Base-by-base conservation (phyloP, 2,113 vertebrate genomes). In the Pluvianellus socialis region DNA sequence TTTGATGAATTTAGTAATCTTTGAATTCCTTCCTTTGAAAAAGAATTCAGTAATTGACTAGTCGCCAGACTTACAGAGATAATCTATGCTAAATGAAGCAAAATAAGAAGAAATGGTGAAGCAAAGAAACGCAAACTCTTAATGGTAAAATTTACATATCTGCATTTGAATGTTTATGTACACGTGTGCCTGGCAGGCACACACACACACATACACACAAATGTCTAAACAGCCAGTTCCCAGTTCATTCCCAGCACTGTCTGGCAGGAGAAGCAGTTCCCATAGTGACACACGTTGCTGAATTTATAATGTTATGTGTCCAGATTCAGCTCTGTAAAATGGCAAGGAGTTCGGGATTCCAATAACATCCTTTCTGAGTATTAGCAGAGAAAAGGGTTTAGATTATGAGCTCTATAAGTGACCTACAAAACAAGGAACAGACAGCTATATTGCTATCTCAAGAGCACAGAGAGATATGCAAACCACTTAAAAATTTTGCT, bases 251-350 rank as follows among this genome's bases (percentile, higher is more conserved):
- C 44, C 44, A 86, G 8, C 5, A 0, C 40, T 79, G 73, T 26
- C 79, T 80, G 74, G 42, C 70, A 66, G 79, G 66, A 84, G 90
- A 52, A 96, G 85, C 71, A 92, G 84, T 95, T 93, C 92, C 96
- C 90, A 91, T 38, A 91, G 53, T 73, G 89, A 96, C 47, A 92
- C 63, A 95, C n/a, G 2, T 65, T 19, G 70, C 86, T 94, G 93
- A 91, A 86, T 95, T 88, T 67, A 26, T 53, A 77, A 79, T 30
- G 74, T 35, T 68, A 66, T 4, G 15, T 67, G 92, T 44, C 87
- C 15, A 92, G 13, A 71, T 47, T 38, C 63, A 87, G 28, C 77
- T 93, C 89, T 62, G 76, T 33, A 67, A 96, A 92, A 84, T 10
- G 27, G 40, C 24, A 90, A 45, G 40, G 53, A 68, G 28, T 40